Evolutionary conservation across 2,797 vertebrate genomes (phyloP).

Genomic region (Gephyroberyx darwinii): DNA sequence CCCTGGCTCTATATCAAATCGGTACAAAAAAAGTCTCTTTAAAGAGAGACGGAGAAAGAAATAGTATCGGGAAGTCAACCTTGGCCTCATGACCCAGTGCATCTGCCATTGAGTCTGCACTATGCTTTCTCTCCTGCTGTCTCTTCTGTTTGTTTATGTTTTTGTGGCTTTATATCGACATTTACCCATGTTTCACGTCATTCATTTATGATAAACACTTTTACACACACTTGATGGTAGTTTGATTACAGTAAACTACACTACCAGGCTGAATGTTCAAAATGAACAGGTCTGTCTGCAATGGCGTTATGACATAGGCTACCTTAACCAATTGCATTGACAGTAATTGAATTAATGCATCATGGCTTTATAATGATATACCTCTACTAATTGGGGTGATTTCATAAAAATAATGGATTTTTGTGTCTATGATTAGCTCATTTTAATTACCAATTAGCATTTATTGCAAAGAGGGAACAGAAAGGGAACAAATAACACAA

Average conservation of each 20-base stretch:
- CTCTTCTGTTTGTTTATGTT: background rate
- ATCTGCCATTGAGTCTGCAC: slow-evolving; percentile 3
- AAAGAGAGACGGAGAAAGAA: slow-evolving; percentile 6
- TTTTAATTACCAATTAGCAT: slow-evolving; percentile 39
- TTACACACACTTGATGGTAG: too few relatives aligned
- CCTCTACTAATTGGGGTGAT: slow-evolving; percentile 40
- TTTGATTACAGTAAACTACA: background rate
- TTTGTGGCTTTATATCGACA: background rate
- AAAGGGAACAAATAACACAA: too few relatives aligned
- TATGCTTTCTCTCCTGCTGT: background rate
- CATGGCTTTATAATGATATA: slow-evolving; percentile 34
- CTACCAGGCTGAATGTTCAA: background rate
- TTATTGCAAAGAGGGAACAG: too few relatives aligned
- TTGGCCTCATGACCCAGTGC: slow-evolving; percentile 1
- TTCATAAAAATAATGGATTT: slow-evolving; percentile 17
- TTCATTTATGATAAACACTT: too few relatives aligned
- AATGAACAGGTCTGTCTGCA: background rate
- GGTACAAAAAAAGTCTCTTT: slow-evolving; percentile 12
- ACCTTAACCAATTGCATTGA: slow-evolving; percentile 3
- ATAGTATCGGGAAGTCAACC: slow-evolving; percentile 5
- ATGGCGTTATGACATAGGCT: background rate
- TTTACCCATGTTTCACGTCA: background rate
- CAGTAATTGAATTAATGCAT: slow-evolving; percentile 20
- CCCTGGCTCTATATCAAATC: slow-evolving; percentile 35
- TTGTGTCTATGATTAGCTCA: background rate